Evolutionary conservation across 2,888 invertebrate species (phyloP), one percentile per base, ranked within the genome.

Genomic region (Netelia virgata): DNA sequence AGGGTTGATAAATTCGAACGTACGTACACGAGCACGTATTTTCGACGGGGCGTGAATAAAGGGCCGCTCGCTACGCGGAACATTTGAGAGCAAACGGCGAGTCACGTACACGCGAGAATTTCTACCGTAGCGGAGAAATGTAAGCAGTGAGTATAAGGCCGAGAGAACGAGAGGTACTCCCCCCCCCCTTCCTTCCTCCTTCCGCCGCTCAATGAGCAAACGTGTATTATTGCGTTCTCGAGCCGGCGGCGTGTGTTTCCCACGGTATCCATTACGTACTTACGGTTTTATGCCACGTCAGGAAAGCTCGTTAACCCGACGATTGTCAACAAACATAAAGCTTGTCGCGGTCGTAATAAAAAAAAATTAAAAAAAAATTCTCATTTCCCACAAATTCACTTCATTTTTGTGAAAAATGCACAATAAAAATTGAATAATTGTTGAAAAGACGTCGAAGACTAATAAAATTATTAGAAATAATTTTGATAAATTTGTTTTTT

Each of bases 261-360:
- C 90, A 88, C 89, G 89, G 85, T 88, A 86, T 88, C 85, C 89
- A 86, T 89, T 89, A 87, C 88, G 75, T 86, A 85, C 88, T 88
- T 87, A 81, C 61, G 28, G 50, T 64, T 10, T 28, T 64, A 59
- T 1, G 10, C 53, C 28, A 18, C 43, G 57, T 43, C 9, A 18
- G 23, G 47, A 64, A 50, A 28, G 36, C 23, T 23, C 20, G 59
- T 69, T 75, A 69, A 81, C 55, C 43, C 57, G 16, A 75, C 10
- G 10, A 55, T 43, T 69, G 63, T 50, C n/a, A 77, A 69, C 50
- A 50, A 61, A 36, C 59, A 36, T 50, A 14, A 77, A 36, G 1
- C 59, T 23, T 14, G 9, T 69, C 20, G 9, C 14, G 9, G 16
- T 20, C 18, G 14, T 36, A n/a, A 5, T 28, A 36, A 47, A 47